Base-by-base conservation (phyloP, 2,113 vertebrate genomes). In the Scortum barcoo region DNA sequence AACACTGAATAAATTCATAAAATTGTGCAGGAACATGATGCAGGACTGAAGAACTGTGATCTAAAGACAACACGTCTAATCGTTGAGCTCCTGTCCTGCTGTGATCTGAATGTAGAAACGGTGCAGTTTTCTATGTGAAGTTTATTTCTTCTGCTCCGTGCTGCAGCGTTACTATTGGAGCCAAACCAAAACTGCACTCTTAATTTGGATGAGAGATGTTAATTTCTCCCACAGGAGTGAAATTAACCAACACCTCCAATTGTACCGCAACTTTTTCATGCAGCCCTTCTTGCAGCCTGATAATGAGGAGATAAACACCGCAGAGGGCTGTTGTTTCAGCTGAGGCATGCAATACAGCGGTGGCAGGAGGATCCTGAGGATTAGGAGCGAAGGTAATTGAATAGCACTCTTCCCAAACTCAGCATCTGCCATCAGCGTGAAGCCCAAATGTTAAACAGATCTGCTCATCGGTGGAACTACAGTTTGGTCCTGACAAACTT, bases 301-400 rank as follows among this genome's bases (percentile, higher is more conserved):
- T 83, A 78, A 80, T 70, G 68, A 83, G 68, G 62, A 0, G 67
- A 46, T 40, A 33, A 80, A 73, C 79, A 50, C 50, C 56, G 9
- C 67, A 72, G 86, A 76, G 72, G 75, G 5, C 76, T 16, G 17
- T 20, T 16, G 53, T 62, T 67, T 68, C 20, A 79, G 82, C 82
- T 82, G 71, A 85, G 70, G 19, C 53, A 1, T 40, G 72, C 70
- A 51, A 44, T 75, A 72, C 46, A 22, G n/a, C 0, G 11, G 42
- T 16, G 56, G 48, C 67, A 77, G 69, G 73, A 74, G 70, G 69
- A 81, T 58, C 58, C 44, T 1, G 14, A 58, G 46, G 66, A 81
- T 78, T 46, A 60, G 53, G 10, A 73, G 28, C 36, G 65, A 76
- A 48, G 51, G 20, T 54, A 74, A 81, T 69, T 56, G 7, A 72